Base-by-base conservation (phyloP, 2,797 vertebrate species). In the Melopsittacus undulatus region DNA sequence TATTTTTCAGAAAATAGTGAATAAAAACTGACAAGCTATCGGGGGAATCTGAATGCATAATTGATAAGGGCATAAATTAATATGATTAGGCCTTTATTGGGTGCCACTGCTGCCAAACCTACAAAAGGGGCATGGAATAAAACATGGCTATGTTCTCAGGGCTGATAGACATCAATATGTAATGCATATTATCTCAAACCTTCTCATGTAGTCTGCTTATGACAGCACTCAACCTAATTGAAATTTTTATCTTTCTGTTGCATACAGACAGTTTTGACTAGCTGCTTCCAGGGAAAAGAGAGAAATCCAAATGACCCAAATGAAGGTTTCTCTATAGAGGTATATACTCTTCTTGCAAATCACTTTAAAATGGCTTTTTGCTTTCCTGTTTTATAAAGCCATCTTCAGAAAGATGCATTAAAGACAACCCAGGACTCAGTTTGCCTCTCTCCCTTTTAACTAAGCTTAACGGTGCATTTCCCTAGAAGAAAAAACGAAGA, bases 61-160 rank as follows among this genome's bases (percentile, higher is more conserved):
- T 99, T 99, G 98, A 99, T 99, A 96, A 96, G 96, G 97, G 98
- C 98, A 99, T 99, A 98, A 98, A 99, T 99, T 98, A 99, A 98
- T 98, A 98, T 97, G 98, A 98, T 99, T 98, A 98, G 98, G 97
- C 97, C 97, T 98, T 98, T 97, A 98, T 98, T 98, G 98, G 98
- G 98, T 97, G 95, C 97, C 92, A 97, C 96, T 97, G 96, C 98
- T 98, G 98, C 98, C 98, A 98, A 98, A 97, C 95, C 97, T 97
- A 98, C 96, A 98, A 98, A 98, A 98, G 97, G 97, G 97, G 97
- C 89, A 94, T 91, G 96, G 97, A 97, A 98, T 98, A 98, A 98
- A 98, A 98, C 98, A 98, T 96, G 96, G 97, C 97, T 97, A 89
- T 97, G 97, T 98, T 97, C 97, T 98, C 95, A 34, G 96, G 83